Conservation (phyloP, 2,797 vertebrate genomes). For the Sphenodon punctatus region DNA sequence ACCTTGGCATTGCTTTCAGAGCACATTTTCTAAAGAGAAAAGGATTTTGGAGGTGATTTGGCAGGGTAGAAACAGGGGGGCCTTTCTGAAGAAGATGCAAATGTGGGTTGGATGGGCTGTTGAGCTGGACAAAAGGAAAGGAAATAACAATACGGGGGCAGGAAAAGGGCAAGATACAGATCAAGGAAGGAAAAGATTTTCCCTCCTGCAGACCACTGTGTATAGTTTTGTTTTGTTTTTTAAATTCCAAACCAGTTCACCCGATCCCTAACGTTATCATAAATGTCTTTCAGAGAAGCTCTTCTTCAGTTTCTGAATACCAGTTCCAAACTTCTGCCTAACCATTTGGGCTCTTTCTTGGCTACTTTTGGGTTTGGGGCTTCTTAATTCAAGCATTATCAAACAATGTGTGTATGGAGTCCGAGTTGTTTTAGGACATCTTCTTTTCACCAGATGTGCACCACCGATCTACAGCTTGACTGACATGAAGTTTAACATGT, state of each 20-base stretch:
- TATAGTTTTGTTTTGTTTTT: too few relatives aligned
- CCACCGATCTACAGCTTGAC: not conserved
- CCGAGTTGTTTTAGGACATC: constrained; percentile 14
- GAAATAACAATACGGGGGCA: too few relatives aligned
- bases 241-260: not conserved
- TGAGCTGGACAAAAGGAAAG: too few relatives aligned
- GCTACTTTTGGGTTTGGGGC: not conserved
- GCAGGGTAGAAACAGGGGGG: not conserved
- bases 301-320: not conserved
- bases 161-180: not conserved
- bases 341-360: not conserved
- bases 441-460: not conserved
- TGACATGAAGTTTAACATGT: constrained; percentile 1
- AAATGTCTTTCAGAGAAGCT: constrained; percentile 20
- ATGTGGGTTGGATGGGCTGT: too few relatives aligned
- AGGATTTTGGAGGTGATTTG: not conserved
- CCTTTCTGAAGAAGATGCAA: not conserved
- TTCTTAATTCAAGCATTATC: constrained; percentile 14
- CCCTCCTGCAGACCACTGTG: too few relatives aligned
- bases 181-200: too few relatives aligned
- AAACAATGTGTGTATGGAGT: not conserved
- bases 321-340: not conserved
- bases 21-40: not conserved
- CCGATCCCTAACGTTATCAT: not conserved
- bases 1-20: not conserved